phyloP scores from a whole-genome alignment of 2,888 invertebrate genomes.

The Tanypteryx hageni region DNA sequence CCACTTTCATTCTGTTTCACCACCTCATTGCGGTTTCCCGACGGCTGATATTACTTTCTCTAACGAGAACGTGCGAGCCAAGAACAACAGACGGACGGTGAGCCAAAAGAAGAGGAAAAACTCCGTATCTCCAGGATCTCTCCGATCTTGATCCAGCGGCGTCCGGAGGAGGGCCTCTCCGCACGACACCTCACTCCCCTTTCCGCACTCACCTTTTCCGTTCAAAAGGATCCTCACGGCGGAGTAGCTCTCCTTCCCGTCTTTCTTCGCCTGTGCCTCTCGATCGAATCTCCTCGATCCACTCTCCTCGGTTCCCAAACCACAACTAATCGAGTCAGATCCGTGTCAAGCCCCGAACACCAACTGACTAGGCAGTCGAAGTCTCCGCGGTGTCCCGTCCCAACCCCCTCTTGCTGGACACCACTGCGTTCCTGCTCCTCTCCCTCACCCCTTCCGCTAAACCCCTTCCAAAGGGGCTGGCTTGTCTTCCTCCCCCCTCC shows the following conservation, averaged over 20 bases:
- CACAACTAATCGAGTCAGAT: slow-evolving; percentile 51
- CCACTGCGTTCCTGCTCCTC: slow-evolving; percentile 56
- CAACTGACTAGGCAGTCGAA: slow-evolving; percentile 73
- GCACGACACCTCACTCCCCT: neutral
- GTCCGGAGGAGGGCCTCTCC: neutral
- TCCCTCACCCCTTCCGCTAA: slow-evolving; percentile 71
- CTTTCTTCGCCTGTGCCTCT: neutral
- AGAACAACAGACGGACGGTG: neutral
- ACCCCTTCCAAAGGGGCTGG: slow-evolving; percentile 80
- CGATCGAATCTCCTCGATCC: slow-evolving; percentile 30
- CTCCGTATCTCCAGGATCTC: no score
- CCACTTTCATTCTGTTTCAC: neutral
- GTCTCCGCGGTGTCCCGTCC: slow-evolving; percentile 68
- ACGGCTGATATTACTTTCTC: slow-evolving; percentile 14
- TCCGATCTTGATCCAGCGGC: no score
- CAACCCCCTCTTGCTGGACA: neutral
- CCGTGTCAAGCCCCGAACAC: neutral
- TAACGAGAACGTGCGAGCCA: neutral
- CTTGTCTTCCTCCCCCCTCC: slow-evolving; percentile 75
- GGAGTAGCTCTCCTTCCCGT: neutral
- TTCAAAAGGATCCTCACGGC: neutral
- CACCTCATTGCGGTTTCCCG: neutral
- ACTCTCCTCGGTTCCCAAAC: slow-evolving; percentile 53
- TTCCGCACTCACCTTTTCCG: neutral
- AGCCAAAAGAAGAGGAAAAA: no score